Evolutionary conservation across 2,888 invertebrate genomes (phyloP).

Genomic region (Xestia xanthographa): DNA sequence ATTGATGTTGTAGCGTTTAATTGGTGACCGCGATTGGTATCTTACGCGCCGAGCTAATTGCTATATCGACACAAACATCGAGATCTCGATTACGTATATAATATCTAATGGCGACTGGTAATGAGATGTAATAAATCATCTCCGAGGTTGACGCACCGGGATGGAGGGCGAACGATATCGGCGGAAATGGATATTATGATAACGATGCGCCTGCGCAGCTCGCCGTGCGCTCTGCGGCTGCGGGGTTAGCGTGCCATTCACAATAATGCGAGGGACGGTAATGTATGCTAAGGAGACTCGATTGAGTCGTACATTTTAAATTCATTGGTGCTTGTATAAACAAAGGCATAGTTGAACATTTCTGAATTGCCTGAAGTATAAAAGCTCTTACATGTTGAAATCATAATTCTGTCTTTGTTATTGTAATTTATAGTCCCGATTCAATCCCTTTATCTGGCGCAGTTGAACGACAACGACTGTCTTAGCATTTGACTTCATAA

Average conservation of each 20-base stretch:
- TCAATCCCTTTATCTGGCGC: slow-evolving; percentile 47
- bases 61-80: slow-evolving; percentile 67
- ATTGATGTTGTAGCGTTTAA: slow-evolving; percentile 76
- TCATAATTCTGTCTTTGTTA: slow-evolving; percentile 60
- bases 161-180: slow-evolving; percentile 74
- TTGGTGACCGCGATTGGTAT: slow-evolving; percentile 73
- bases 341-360: slow-evolving; percentile 61
- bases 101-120: slow-evolving; percentile 73
- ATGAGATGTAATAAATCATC: slow-evolving; percentile 81
- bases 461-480: slow-evolving; percentile 50
- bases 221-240: slow-evolving; percentile 54
- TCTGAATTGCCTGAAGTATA: slow-evolving; percentile 48
- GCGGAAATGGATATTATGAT: slow-evolving; percentile 83
- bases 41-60: slow-evolving; percentile 62
- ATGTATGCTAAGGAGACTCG: slow-evolving; percentile 63
- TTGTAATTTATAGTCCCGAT: slow-evolving; percentile 55
- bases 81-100: slow-evolving; percentile 74
- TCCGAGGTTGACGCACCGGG: slow-evolving; percentile 71
- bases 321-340: slow-evolving; percentile 70
- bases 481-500: slow-evolving; percentile 52
- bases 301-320: slow-evolving; percentile 68
- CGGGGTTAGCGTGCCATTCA: slow-evolving; percentile 66
- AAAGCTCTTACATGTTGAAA: slow-evolving; percentile 42
- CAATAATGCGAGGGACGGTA: slow-evolving; percentile 65
- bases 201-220: slow-evolving; percentile 75